Evolutionary conservation across 2,888 invertebrate species (phyloP).

Genomic region (Idaea straminata): DNA sequence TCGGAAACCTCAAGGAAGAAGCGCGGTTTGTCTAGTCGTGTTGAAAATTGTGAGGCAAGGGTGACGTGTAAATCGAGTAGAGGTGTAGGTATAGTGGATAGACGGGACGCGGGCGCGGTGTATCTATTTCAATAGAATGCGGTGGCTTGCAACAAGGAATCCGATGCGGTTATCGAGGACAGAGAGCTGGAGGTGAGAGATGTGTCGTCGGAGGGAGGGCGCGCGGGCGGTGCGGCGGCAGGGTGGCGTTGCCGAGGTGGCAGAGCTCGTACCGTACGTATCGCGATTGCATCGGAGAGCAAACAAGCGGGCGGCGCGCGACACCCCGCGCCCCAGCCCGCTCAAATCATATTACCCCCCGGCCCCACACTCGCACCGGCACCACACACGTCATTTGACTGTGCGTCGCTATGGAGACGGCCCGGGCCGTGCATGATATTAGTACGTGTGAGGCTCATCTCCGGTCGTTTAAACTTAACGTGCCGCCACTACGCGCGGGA

Average conservation of each 20-base stretch:
- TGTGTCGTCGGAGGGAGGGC: constrained; percentile 54
- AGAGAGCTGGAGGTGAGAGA: constrained; percentile 76
- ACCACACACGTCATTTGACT: constrained; percentile 84
- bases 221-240: constrained; percentile 31
- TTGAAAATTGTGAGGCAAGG: constrained; percentile 51
- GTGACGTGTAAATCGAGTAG: constrained; percentile 59
- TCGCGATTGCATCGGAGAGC: constrained; percentile 81
- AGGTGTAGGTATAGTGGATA: constrained; percentile 56
- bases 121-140: constrained; percentile 77
- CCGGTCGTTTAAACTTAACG: constrained; percentile 76
- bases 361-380: constrained; percentile 63
- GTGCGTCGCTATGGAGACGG: constrained; percentile 84
- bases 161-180: constrained; percentile 77
- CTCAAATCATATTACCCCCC: constrained; percentile 79
- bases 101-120: constrained; percentile 57
- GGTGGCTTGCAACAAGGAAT: constrained; percentile 77
- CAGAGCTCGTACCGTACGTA: constrained; percentile 68
- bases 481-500: constrained; percentile 66
- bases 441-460: constrained; percentile 77
- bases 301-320: constrained; percentile 76
- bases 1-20: constrained; percentile 34
- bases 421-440: constrained; percentile 82
- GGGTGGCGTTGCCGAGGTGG: constrained; percentile 37
- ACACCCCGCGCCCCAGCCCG: constrained; percentile 49
- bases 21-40: constrained; percentile 43